phyloP scores from a whole-genome alignment of 2,888 invertebrate genomes.

The Tipula helvola region DNA sequence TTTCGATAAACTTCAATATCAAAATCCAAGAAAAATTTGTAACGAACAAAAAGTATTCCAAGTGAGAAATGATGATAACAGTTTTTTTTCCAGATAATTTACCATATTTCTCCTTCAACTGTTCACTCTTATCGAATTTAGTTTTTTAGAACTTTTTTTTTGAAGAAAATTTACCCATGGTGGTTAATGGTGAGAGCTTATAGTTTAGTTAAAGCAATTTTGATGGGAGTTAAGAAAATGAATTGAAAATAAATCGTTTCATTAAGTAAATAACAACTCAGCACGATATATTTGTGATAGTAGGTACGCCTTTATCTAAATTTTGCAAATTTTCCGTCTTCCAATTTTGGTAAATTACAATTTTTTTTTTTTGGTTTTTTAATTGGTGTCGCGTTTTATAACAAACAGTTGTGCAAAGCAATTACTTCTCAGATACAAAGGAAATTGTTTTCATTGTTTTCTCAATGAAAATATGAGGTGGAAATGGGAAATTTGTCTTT shows the following conservation, averaged over 20 bases:
- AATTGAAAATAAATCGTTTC: neutral
- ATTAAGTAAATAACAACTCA: neutral
- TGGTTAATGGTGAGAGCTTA: neutral
- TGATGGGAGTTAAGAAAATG: neutral
- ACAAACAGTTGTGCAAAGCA: neutral
- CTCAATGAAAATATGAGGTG: neutral
- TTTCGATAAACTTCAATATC: neutral
- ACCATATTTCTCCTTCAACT: neutral
- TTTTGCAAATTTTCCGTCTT: neutral
- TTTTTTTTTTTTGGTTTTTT: neutral
- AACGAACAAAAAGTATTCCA: neutral
- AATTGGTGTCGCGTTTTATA: neutral
- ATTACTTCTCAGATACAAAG: neutral
- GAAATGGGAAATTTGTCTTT: neutral
- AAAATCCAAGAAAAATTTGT: neutral
- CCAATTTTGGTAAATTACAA: neutral
- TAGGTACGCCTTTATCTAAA: neutral
- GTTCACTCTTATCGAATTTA: neutral
- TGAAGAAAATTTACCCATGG: neutral
- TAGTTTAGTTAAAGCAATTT: neutral
- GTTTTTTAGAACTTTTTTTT: neutral
- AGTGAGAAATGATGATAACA: neutral
- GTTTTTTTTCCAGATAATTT: neutral
- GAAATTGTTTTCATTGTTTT: neutral
- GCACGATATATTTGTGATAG: neutral